phyloP scores from a whole-genome alignment of 1,140 invertebrate species.

The Zaprionus ornatus region DNA sequence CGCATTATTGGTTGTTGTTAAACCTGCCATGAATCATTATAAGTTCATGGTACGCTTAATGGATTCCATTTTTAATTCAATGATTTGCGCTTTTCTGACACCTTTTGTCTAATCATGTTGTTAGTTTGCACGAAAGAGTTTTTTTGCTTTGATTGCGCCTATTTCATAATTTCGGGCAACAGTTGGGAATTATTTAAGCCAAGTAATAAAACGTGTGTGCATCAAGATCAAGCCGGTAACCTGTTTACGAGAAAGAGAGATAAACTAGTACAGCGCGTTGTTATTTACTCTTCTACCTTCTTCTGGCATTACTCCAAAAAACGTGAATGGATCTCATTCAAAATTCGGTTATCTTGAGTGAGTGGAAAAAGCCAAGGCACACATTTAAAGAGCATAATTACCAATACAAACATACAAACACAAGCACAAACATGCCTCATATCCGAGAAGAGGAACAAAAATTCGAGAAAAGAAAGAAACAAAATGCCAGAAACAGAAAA shows the following conservation, averaged over 20 bases:
- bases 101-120: constrained; percentile 38
- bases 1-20: background rate
- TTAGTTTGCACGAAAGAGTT: constrained; percentile 12
- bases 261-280: constrained; percentile 2
- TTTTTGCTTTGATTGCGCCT: constrained; percentile 7
- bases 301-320: constrained; percentile 26
- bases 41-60: constrained; percentile 64
- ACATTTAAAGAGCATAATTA: constrained; percentile 42
- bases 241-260: constrained; percentile 26
- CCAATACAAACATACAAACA: constrained; percentile 39
- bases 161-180: constrained; percentile 63
- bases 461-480: constrained; percentile 16
- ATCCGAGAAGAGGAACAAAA: constrained; percentile 11
- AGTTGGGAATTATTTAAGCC: constrained; percentile 26
- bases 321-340: constrained; percentile 72
- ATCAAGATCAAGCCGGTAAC: constrained; percentile 29
- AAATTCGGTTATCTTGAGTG: constrained; percentile 54
- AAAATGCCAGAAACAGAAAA: background rate
- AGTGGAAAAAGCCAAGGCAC: constrained; percentile 74
- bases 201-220: background rate
- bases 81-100: constrained; percentile 62
- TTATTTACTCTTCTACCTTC: constrained; percentile 15
- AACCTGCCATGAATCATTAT: constrained; percentile 19
- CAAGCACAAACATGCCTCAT: constrained; percentile 22
- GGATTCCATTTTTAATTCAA: constrained; percentile 55